Percentiles rank a stretch among this genome's conserved stretches.
Evolutionary conservation across 35 echinoderm and acorn worm species (phyloP).

Genomic region (Strongylocentrotus purpuratus): DNA sequence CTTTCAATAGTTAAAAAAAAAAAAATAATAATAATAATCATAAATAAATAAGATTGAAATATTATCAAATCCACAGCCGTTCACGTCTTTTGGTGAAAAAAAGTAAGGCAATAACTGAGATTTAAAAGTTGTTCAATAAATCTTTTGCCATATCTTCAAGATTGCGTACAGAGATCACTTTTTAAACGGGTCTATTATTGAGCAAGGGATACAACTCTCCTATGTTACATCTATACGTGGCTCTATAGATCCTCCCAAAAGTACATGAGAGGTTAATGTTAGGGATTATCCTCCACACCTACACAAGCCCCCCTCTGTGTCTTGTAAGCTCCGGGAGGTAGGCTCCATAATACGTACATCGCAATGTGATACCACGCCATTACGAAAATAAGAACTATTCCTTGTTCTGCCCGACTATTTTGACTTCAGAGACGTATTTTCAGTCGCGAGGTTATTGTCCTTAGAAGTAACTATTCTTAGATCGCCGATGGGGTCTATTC

Average conservation of each 20-base stretch:
- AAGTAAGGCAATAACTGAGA: too few species aligned
- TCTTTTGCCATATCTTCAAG: too few species aligned
- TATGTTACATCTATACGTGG: neutral
- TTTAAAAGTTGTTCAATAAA: too few species aligned
- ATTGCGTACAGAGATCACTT: too few species aligned
- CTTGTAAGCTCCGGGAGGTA: neutral
- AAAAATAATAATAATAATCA: too few species aligned
- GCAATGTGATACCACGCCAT: neutral
- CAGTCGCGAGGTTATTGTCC: neutral
- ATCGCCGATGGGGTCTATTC: neutral
- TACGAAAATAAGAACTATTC: neutral
- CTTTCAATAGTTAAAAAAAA: too few species aligned
- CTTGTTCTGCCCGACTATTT: neutral
- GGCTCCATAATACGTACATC: neutral
- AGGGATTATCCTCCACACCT: neutral
- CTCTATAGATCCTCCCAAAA: neutral
- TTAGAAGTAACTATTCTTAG: neutral
- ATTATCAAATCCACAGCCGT: too few species aligned
- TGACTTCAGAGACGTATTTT: neutral
- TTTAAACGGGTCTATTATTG: too few species aligned
- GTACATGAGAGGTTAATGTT: neutral
- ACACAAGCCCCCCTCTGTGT: conserved; percentile 2
- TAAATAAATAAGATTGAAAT: too few species aligned
- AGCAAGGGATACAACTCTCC: too few species aligned
- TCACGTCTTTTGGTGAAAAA: too few species aligned